Base-by-base conservation (phyloP, 2,797 vertebrate genomes). In the Sebastes matsubarae region DNA sequence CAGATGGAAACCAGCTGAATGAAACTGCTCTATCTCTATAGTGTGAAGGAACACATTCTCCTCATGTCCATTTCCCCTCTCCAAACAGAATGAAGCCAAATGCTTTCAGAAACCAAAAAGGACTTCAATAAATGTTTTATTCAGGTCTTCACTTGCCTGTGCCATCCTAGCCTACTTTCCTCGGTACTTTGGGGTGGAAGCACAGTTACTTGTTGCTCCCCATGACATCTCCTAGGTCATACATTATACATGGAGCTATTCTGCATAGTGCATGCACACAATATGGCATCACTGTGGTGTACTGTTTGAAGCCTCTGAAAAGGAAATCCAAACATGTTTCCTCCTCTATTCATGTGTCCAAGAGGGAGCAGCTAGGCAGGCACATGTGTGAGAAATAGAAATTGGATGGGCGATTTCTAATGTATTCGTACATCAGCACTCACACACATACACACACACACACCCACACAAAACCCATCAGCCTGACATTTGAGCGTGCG, bases 131-230 rank as follows among this genome's bases (percentile, higher is more conserved):
- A 76, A 93, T 89, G 4, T 88, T 91, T 82, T 3, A 90, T 75
- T 71, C 55, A 50, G 83, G 71, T 84, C 75, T 81, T 27, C 34
- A 73, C 59, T 38, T 32, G 75, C 18, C 52, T 80, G 72, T 75
- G 85, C 65, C 82, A 83, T 82, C 77, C 57, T 86, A 88, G 73
- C 91, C 91, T 84, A 90, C 73, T 91, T 91, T 86, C 75, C 69
- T 25, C 1, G 4, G 74, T 74, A 78, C 78, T 90, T 79, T 50
- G 42, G 72, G 77, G 72, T 52, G 79, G 60, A 77, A 68, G 58
- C 57, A 25, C 65, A 46, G 52, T 84, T 29, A 92, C 88, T 91
- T 93, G 89, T 93, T 93, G 91, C 86, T 67, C 55, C 8, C 55
- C 30, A 63, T 75, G 76, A 81, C 72, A 79, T 84, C 73, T 87